Evolutionary conservation across 2,113 vertebrate genomes (phyloP).

Genomic region (Malurus elegans): DNA sequence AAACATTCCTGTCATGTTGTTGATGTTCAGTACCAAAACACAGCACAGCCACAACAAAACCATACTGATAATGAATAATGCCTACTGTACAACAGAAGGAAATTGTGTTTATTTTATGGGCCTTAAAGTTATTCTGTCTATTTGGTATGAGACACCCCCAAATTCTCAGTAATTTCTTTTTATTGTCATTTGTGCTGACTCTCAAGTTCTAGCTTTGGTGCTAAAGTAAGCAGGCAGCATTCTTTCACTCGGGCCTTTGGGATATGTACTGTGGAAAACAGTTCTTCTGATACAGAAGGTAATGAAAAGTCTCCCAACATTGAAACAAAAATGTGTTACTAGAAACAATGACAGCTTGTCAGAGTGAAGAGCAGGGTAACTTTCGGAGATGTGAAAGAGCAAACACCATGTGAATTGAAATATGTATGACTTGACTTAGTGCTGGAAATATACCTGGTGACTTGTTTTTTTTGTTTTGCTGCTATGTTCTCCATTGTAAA

Average conservation of each 20-base stretch:
- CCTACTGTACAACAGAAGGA: conserved; percentile 17
- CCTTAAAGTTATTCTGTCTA: background rate
- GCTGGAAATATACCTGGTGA: background rate
- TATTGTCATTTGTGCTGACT: conserved; percentile 30
- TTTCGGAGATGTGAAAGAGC: conserved; percentile 37
- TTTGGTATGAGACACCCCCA: background rate
- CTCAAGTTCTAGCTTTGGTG: conserved; percentile 24
- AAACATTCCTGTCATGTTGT: conserved; percentile 37
- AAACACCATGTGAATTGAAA: background rate
- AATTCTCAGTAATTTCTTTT: conserved; percentile 32
- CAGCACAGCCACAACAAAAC: conserved; percentile 16
- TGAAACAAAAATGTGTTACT: conserved; percentile 31
- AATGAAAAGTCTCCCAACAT: conserved; percentile 32
- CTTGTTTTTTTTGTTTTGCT: background rate
- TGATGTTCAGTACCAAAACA: conserved; percentile 33
- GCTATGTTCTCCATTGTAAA: background rate
- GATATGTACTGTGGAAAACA: conserved; percentile 31
- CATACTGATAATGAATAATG: conserved; percentile 40
- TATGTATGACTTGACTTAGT: background rate
- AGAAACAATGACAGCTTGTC: conserved; percentile 29
- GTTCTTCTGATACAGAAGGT: conserved; percentile 34
- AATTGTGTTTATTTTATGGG: conserved; percentile 17
- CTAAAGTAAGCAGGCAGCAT: background rate
- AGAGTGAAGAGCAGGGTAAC: background rate
- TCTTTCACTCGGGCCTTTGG: background rate